phyloP scores from a whole-genome alignment of 1,140 invertebrate genomes.

The Pachyrhynchus sulphureomaculatus region DNA sequence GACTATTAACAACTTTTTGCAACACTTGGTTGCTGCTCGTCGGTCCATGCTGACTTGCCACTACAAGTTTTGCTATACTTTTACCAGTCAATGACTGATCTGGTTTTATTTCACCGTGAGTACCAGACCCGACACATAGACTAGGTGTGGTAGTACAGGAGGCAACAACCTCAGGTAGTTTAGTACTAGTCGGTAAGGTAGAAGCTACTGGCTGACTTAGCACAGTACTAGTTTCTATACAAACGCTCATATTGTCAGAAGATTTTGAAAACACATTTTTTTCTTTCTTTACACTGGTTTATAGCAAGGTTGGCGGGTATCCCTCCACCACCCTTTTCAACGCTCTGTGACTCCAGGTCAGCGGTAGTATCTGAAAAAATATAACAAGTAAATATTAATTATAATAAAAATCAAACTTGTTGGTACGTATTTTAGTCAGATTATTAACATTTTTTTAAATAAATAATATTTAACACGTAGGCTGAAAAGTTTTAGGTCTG shows the following conservation, averaged over 20 bases:
- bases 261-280: conserved; percentile 27
- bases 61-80: conserved; percentile 42
- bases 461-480: too few species aligned
- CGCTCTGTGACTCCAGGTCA: conserved; percentile 45
- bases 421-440: too few species aligned
- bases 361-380: conserved; percentile 17
- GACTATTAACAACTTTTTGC: conserved; percentile 42
- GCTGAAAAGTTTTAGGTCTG: too few species aligned
- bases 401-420: too few species aligned
- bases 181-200: conserved; percentile 5
- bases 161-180: conserved; percentile 5
- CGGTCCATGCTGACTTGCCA: conserved; percentile 31
- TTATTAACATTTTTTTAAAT: too few species aligned
- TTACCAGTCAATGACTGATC: conserved; percentile 22
- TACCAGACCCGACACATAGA: neutral
- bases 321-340: conserved; percentile 41
- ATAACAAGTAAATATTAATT: too few species aligned
- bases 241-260: conserved; percentile 47
- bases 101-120: conserved; percentile 7
- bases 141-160: neutral
- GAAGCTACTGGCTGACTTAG: conserved; percentile 13
- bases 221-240: conserved; percentile 39
- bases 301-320: conserved; percentile 19
- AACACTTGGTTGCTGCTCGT: conserved; percentile 30
- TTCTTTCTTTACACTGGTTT: neutral